Evolutionary conservation across 1,140 invertebrate genomes (phyloP), one percentile per base, ranked within the genome.

Genomic region (Microplitis demolitor): DNA sequence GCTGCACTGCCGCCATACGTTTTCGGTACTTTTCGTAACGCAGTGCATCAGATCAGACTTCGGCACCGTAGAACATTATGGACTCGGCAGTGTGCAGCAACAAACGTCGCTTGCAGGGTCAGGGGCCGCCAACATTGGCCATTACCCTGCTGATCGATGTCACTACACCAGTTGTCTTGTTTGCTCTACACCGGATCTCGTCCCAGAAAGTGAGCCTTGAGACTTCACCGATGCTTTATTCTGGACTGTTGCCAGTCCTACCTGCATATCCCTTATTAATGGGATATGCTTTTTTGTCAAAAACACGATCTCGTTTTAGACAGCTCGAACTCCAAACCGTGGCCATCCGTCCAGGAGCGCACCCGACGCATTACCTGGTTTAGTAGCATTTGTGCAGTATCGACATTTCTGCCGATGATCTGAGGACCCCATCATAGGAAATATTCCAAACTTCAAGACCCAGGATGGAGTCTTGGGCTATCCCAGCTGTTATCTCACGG

Each of bases 101-200:
- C n/a, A 78, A 39, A 35, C 69, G 66, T 54, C 78, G 69, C 35
- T 74, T 78, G 13, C 58, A 37, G 1, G 69, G 37, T 62, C n/a
- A 72, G 31, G 78, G 76, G 11, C 78, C 80, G 6, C 62, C 71
- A 9, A 76, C 73, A 60, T 76, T 80, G 14, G 78, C 74, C 71
- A 78, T 76, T 14, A 77, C 37, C 33, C 74, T 37, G 39, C 60
- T 67, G 3, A 82, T 4, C 4, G 39, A 50, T 50, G 4, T 50
- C 4, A 50, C 39, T 50, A 4, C 11, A 4, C 11, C 39, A 4
- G 11, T 11, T 11, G 39, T 50, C 39, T 50, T 50, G 4, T 50
- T 4, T 68, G 54, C 33, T n/a, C 58, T 71, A 3, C 64, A 13
- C 9, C 69, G 4, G 3, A 80, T 74, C 16, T 81, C 74, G 3